Evolutionary conservation across 2,797 vertebrate species (phyloP).

Genomic region (Holocentrus rufus): DNA sequence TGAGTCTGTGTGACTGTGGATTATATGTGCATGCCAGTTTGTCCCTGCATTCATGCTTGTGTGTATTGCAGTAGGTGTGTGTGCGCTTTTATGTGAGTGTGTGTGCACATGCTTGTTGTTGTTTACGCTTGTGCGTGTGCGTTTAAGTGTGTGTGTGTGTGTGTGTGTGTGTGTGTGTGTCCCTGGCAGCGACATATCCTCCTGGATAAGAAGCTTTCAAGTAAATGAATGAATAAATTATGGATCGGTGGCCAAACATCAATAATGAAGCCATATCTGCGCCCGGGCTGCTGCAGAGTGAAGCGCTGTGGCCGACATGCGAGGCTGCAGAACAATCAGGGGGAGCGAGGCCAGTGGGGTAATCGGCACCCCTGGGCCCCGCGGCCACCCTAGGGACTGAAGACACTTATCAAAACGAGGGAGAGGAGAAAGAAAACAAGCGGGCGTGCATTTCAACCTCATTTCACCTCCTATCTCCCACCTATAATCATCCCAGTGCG

Average conservation of each 20-base stretch:
- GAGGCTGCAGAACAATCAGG: slow-evolving; percentile 42
- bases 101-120: not conserved
- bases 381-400: slow-evolving; percentile 24
- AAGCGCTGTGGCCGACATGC: slow-evolving; percentile 40
- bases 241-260: slow-evolving; percentile 66
- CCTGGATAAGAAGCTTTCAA: slow-evolving; percentile 77
- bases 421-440: slow-evolving; percentile 8
- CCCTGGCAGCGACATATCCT: slow-evolving; percentile 46
- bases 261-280: slow-evolving; percentile 64
- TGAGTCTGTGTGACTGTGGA: not conserved
- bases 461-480: slow-evolving; percentile 29
- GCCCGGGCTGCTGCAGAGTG: slow-evolving; percentile 16
- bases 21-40: slow-evolving; percentile 14
- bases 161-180: slow-evolving; percentile 7
- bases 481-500: not conserved
- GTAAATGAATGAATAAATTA: slow-evolving; percentile 81
- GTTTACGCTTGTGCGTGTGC: not conserved
- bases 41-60: not conserved
- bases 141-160: not conserved
- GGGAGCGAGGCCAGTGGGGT: slow-evolving; percentile 41
- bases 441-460: not conserved
- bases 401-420: slow-evolving; percentile 45
- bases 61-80: not conserved
- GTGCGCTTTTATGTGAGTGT: not conserved
- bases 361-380: slow-evolving; percentile 23